Percentiles rank a stretch among this genome's conserved stretches.
These are phyloP conservation scores for Punctoribates punctum DNA, from an alignment of 2,888 invertebrate genomes.

Conservation along the genomic window DNA sequence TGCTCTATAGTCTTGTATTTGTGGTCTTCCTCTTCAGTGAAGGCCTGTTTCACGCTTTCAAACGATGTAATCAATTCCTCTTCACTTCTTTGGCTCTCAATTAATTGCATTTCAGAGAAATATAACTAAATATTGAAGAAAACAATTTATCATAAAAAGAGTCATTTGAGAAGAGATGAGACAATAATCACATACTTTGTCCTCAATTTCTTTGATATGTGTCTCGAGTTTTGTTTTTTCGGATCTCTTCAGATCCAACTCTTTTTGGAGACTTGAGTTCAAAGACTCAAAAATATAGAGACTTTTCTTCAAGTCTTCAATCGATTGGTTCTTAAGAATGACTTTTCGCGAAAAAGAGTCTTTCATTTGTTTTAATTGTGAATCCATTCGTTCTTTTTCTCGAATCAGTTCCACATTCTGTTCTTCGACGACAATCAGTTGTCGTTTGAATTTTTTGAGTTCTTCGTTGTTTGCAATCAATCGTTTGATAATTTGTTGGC, in stretches of 20 bases:
- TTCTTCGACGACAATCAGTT: not conserved
- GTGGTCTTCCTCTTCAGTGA: constrained; percentile 11
- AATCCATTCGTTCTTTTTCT: not conserved
- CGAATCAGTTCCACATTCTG: constrained; percentile 7
- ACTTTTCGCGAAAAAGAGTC: not conserved
- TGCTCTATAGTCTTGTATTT: constrained; percentile 9
- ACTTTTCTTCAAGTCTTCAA: constrained; percentile 13
- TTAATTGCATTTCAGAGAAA: constrained; percentile 15
- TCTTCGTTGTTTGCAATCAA: constrained; percentile 11
- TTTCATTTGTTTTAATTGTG: not conserved
- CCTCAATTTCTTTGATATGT: constrained; percentile 20
- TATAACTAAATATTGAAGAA: constrained; percentile 4
- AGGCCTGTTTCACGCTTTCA: not conserved
- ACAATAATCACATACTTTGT: not conserved
- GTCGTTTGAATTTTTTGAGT: not conserved
- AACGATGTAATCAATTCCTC: not conserved
- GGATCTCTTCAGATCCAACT: not conserved
- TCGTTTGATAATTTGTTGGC: not conserved
- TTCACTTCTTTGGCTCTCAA: not conserved
- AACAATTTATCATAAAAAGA: not conserved
- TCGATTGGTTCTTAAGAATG: not conserved
- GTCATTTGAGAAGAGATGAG: not conserved
- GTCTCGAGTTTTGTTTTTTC: not conserved
- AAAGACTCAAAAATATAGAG: constrained; percentile 1
- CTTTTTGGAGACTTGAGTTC: not conserved